Base-by-base conservation (phyloP, 2,888 invertebrate species). In the Clistopyga incitator region DNA sequence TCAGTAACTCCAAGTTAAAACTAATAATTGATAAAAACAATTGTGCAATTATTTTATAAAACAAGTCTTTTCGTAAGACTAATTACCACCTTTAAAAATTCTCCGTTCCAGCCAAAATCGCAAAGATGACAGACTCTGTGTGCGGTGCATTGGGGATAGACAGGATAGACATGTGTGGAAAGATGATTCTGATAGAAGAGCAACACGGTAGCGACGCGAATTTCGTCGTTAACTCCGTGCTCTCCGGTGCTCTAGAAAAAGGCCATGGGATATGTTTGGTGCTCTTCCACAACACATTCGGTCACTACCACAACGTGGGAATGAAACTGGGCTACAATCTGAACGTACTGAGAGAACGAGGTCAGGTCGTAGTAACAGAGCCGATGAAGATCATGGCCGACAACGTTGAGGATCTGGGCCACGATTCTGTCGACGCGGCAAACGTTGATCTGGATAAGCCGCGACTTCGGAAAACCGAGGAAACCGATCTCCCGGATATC, bases 261-360 rank as follows among this genome's bases (percentile, higher is more conserved):
- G 95, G 95, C 82, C 93, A 94, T 78, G 94, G 94, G 74, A 93
- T 96, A 6, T 94, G 96, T 87, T 93, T 97, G 67, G 93, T 97
- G 68, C 95, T 95, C 70, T 94, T 96, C 82, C 97, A 97, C 90
- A 96, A 97, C 89, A 95, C 96, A 1, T 94, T 96, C 67, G 94
- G 95, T 75, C 97, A 97, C 90, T 97, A 96, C 89, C 95, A 96
- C 82, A 96, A 95, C 93, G 95, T 97, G 47, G 96, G 96, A 15
- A 95, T 96, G 89, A 96, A 96, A 88, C 94, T 97, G 89, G 97
- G 96, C 70, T 96, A 96, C 89, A 96, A 96, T 91, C 93, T 97
- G 45, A 94, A 95, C 47, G 92, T 94, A 71, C 93, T 94, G 80
- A 91, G 94, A 34, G 93, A 93, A 64, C 91, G 93, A 18, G 94